Conservation (phyloP, 2,888 invertebrate genomes). For the Cephus pygmeus region DNA sequence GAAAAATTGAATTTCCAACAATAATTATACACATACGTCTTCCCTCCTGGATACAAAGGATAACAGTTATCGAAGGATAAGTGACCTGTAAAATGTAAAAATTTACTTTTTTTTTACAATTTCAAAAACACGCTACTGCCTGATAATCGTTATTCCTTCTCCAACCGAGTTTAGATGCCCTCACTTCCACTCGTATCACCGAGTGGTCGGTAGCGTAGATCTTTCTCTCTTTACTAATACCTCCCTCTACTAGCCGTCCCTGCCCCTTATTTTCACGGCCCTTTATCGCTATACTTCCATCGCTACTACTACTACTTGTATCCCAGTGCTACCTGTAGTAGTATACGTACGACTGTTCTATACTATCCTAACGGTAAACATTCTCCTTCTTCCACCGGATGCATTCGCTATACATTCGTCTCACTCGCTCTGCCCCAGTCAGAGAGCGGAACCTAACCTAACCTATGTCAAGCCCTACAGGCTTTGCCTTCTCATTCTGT, state of each 20-base stretch:
- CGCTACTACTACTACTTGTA: neutral
- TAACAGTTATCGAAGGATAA: neutral
- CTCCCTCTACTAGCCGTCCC: neutral
- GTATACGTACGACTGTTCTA: neutral
- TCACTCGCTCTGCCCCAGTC: neutral
- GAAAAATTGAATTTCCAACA: neutral
- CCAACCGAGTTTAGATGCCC: neutral
- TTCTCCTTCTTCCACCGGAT: neutral
- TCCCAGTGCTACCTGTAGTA: neutral
- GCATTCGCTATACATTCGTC: neutral
- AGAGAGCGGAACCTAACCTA: neutral
- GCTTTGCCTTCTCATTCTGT: neutral
- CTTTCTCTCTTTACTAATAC: neutral
- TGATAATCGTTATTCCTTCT: neutral
- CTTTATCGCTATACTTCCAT: neutral
- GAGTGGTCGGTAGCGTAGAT: neutral
- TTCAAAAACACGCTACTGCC: neutral
- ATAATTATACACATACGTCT: neutral
- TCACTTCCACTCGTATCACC: neutral
- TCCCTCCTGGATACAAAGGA: neutral
- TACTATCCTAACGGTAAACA: neutral
- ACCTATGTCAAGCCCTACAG: neutral
- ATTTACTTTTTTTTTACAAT: neutral
- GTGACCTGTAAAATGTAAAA: neutral
- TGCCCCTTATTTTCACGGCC: neutral